Base-by-base conservation (phyloP, 2,888 invertebrate genomes). In the Choreutis nemorana region DNA sequence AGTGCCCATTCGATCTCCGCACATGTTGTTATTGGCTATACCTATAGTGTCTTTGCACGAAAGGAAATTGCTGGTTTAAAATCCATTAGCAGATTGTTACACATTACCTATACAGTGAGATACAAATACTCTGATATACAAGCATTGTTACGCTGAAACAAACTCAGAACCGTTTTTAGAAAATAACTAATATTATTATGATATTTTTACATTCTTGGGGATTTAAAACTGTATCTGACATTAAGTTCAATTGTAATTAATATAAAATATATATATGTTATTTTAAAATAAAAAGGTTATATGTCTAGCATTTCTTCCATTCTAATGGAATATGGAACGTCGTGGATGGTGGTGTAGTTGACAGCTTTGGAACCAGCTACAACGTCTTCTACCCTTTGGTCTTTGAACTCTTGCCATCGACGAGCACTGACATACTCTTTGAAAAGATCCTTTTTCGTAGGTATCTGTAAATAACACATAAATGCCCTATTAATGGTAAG, bases 321-420 rank as follows among this genome's bases (percentile, higher is more conserved):
- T 12, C 85, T 68, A 33, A 85, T 83, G 16, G 84, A 84, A 45
- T 85, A 86, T 0, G 86, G 86, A 8, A 86, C 84, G 29, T 86
- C 85, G 32, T 85, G 83, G 5, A 81, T 62, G 1, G 80, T 79
- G 5, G 85, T 85, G 48, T 66, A 75, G 48, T 82, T 84, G 30
- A 71, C 72, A 9, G 78, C 60, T 27, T 71, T 72, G 32, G 71
- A 72, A 8, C 78, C 61, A 2, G 62, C 58, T 8, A 84, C 50
- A 10, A 83, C 65, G 28, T 81, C 78, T 3, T 66, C 47, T 1
- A 83, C 71, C 24, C 84, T 46, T 32, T 72, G 62, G 8, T 79
- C 71, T 26, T 81, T 79, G 43, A 79, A 82, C 20, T 72, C 68
- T 23, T 63, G 55, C 85, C 86, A 87, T 32, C 80, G 81, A 24